Percentiles rank a stretch among this genome's conserved stretches.
These are phyloP conservation scores for Frieseomelitta varia DNA, from an alignment of 1,140 invertebrate species.

Conservation along the genomic window DNA sequence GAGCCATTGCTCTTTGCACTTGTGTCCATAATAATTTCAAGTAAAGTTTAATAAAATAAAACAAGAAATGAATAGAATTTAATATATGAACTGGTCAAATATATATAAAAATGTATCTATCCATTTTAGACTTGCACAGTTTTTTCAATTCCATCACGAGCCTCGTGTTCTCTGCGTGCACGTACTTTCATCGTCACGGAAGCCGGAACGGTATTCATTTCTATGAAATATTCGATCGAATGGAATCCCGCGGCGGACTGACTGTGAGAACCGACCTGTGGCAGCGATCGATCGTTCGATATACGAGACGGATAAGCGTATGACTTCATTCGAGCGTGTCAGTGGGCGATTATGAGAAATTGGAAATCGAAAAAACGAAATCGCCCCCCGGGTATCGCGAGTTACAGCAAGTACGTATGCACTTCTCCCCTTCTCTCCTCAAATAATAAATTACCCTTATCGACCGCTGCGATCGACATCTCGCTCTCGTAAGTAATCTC, in stretches of 20 bases:
- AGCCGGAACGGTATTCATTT: constrained; percentile 43
- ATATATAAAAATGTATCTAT: background rate
- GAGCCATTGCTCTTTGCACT: too few species aligned
- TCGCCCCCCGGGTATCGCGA: constrained; percentile 49
- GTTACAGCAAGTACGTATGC: background rate
- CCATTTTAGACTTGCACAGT: background rate
- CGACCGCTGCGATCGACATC: constrained; percentile 13
- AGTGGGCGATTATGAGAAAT: constrained; percentile 60
- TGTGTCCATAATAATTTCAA: background rate
- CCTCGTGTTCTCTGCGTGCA: constrained; percentile 30
- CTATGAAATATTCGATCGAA: constrained; percentile 52
- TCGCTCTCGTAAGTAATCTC: constrained; percentile 9
- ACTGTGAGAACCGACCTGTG: constrained; percentile 59
- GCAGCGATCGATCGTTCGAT: constrained; percentile 48
- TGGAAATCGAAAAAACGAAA: constrained; percentile 60
- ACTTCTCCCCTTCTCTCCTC: background rate
- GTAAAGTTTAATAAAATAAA: background rate
- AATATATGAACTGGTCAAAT: background rate
- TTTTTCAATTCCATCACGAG: background rate
- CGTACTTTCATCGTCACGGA: constrained; percentile 26
- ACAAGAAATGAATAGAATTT: background rate
- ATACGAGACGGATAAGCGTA: constrained; percentile 60
- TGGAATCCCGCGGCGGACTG: constrained; percentile 48
- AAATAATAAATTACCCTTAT: constrained; percentile 50
- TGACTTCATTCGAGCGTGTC: constrained; percentile 68